phyloP scores from a whole-genome alignment of 2,888 invertebrate genomes.

The Synergus umbraculus region DNA sequence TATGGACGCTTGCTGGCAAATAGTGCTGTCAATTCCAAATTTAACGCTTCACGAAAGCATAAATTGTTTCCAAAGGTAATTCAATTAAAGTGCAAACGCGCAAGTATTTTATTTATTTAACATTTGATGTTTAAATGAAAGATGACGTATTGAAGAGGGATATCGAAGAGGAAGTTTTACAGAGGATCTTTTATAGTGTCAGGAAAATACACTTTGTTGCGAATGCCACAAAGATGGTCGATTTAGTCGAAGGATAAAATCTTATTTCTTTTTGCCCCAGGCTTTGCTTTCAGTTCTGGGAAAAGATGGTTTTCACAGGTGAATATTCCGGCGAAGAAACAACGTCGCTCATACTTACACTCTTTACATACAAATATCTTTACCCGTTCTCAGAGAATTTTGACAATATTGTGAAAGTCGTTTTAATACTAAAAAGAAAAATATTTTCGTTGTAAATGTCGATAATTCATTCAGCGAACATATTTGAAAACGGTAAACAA shows the following conservation, averaged over 20 bases:
- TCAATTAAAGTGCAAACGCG: background rate
- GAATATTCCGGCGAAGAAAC: background rate
- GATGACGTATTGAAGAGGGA: background rate
- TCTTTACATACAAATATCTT: background rate
- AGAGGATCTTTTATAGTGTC: background rate
- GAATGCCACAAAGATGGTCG: background rate
- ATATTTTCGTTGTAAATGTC: background rate
- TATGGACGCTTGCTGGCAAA: constrained; percentile 59
- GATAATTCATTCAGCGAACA: background rate
- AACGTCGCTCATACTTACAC: background rate
- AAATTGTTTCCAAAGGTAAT: background rate
- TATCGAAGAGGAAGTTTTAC: background rate
- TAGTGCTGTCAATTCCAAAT: constrained; percentile 30
- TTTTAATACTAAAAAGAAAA: background rate
- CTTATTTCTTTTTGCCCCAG: background rate
- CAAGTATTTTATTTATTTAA: no score
- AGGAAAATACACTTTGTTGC: background rate
- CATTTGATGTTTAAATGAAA: background rate
- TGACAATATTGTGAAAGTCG: background rate
- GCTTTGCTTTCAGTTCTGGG: background rate
- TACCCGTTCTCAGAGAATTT: background rate
- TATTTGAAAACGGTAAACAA: no score
- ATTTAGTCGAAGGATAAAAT: background rate
- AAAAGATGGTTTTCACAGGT: constrained; percentile 2
- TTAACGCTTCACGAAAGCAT: background rate